Evolutionary conservation across 2,888 invertebrate species (phyloP), one percentile per base, ranked within the genome.

Genomic region (Lasioglossum villosulum): DNA sequence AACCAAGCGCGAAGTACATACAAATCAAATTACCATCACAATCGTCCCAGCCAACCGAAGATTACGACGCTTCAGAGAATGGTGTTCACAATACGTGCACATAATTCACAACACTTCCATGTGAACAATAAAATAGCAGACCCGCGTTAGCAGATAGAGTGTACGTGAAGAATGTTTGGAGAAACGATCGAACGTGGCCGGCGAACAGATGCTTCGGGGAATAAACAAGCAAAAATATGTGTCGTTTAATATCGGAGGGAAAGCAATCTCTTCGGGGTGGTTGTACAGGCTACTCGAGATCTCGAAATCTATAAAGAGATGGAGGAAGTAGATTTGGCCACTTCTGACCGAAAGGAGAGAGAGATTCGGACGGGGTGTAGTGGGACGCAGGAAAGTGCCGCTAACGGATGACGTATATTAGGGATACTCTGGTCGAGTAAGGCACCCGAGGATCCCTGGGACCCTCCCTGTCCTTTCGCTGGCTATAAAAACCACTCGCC

Each of bases 401-500:
- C 93, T 94, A 94, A 94, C 93, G 94, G 93, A 95, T 94, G 95
- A 95, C 95, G 95, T 95, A 94, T 95, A 95, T 95, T 95, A 95
- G 95, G 95, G 94, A 95, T 92, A 95, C 95, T 95, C 93, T 91
- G 94, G 93, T 94, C 94, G 94, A 95, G 95, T 94, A 91, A 94
- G 93, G 93, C 91, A 93, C 91, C 92, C 93, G 91, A 93, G 93
- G 89, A 92, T 93, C n/a, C 90, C 80, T 89, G 89, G 91, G 90
- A 93, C 93, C 93, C 94, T 90, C 93, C 94, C 93, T 93, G 93
- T 94, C 95, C 93, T 94, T 95, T 93, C 83, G 92, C 92, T 82
- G 92, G 93, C 95, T 94, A 95, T 95, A 95, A 95, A 95, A 95
- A 95, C 95, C 95, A 95, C 95, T 95, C 95, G 95, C 92, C 93